These are phyloP conservation scores for Peromyscus aztecus DNA, from an alignment of 2,797 vertebrate species.

Conservation along the genomic window DNA sequence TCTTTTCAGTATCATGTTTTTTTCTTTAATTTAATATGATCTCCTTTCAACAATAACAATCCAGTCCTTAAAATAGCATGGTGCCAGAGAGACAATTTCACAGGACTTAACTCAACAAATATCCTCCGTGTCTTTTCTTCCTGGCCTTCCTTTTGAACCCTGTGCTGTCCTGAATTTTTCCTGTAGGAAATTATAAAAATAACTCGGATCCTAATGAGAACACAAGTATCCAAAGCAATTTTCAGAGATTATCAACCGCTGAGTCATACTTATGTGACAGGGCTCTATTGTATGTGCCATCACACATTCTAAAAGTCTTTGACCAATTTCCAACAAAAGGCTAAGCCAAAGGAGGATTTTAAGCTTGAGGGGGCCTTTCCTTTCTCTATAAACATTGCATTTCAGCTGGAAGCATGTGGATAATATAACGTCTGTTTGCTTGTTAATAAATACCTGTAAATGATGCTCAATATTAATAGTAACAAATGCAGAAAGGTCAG, in stretches of 20 bases:
- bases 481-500: not conserved
- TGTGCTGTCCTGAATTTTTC: conserved; percentile 70
- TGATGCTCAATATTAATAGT: not conserved
- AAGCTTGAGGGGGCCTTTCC: conserved; percentile 40
- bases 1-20: conserved; percentile 37
- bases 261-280: conserved; percentile 68
- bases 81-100: conserved; percentile 34
- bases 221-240: conserved; percentile 55
- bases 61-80: conserved; percentile 69
- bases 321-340: conserved; percentile 67
- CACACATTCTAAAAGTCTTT: conserved; percentile 64
- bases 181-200: conserved; percentile 81
- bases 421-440: conserved; percentile 49
- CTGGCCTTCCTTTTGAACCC: conserved; percentile 78
- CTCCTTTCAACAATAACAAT: conserved; percentile 39
- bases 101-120: conserved; percentile 57
- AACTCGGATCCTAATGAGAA: conserved; percentile 76
- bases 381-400: conserved; percentile 21
- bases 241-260: conserved; percentile 9
- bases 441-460: not conserved
- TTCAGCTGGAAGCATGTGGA: conserved; percentile 14
- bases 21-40: conserved; percentile 12
- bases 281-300: conserved; percentile 68
- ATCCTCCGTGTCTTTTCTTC: conserved; percentile 61
- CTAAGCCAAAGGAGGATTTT: conserved; percentile 1